Evolutionary conservation across 1,140 invertebrate genomes (phyloP).

Genomic region (Achatina immaculata): DNA sequence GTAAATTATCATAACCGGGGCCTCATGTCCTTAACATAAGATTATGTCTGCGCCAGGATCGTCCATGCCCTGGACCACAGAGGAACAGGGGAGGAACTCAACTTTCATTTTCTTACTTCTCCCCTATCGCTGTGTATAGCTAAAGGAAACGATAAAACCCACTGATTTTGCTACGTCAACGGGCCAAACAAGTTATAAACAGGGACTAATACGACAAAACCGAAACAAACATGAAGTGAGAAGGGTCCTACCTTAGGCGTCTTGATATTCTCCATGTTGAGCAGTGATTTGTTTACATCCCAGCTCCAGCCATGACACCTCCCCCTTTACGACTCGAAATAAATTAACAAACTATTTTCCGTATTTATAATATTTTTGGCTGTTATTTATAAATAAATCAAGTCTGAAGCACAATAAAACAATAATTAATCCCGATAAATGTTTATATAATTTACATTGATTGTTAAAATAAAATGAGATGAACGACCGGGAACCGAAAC

Average conservation of each 20-base stretch:
- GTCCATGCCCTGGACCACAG: too few relatives aligned
- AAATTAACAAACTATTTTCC: too few relatives aligned
- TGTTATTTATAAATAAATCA: too few relatives aligned
- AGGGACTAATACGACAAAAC: neutral
- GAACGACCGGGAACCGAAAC: too few relatives aligned
- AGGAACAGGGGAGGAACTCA: neutral
- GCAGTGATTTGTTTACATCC: conserved; percentile 7
- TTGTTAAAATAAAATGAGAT: too few relatives aligned
- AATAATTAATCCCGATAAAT: too few relatives aligned
- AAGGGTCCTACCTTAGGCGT: neutral
- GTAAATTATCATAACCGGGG: neutral
- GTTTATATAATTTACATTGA: too few relatives aligned
- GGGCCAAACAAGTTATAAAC: neutral
- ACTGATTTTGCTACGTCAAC: neutral
- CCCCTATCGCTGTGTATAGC: neutral
- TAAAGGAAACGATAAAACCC: neutral
- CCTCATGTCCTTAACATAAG: conserved; percentile 1
- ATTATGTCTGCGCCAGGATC: neutral
- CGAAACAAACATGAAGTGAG: neutral
- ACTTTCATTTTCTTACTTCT: neutral
- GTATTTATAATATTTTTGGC: too few relatives aligned
- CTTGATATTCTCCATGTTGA: conserved; percentile 9
- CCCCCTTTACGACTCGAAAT: too few relatives aligned
- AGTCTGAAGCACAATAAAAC: too few relatives aligned
- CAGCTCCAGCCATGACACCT: conserved; percentile 13